phyloP scores from a whole-genome alignment of 2,888 invertebrate genomes.

The Junonia oenone region DNA sequence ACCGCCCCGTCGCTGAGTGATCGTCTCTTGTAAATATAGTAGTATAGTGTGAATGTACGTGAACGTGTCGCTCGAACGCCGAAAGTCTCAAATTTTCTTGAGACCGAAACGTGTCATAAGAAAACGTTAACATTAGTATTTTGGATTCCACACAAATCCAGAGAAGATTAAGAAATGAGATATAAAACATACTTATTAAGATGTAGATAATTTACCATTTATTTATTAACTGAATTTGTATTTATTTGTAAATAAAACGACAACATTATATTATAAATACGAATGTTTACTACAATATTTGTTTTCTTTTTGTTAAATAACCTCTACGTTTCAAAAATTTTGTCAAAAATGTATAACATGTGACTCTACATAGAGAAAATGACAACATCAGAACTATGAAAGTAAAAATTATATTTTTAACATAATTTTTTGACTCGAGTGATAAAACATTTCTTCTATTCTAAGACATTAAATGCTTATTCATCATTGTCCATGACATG shows the following conservation, averaged over 20 bases:
- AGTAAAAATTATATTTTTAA: neutral
- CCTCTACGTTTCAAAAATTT: neutral
- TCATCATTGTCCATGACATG: no score
- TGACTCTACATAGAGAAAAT: neutral
- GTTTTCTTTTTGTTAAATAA: slow-evolving; percentile 53
- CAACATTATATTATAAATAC: slow-evolving; percentile 79
- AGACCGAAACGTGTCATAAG: slow-evolving; percentile 77
- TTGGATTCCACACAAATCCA: slow-evolving; percentile 72
- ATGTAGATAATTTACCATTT: slow-evolving; percentile 80
- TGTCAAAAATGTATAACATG: neutral
- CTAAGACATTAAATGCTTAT: no score
- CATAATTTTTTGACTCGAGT: neutral
- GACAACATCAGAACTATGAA: neutral
- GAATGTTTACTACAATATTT: slow-evolving; percentile 77
- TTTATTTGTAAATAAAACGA: slow-evolving; percentile 80
- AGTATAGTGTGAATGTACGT: slow-evolving; percentile 79
- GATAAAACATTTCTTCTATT: no score
- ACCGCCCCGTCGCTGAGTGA: slow-evolving; percentile 49
- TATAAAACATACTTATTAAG: slow-evolving; percentile 78
- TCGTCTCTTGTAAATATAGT: slow-evolving; percentile 78
- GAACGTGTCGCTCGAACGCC: slow-evolving; percentile 79
- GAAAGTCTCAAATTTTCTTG: slow-evolving; percentile 78
- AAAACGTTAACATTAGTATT: slow-evolving; percentile 78
- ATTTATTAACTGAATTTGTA: slow-evolving; percentile 81
- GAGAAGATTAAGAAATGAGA: slow-evolving; percentile 78